These are phyloP conservation scores for Hydractinia symbiolongicarpus DNA, from an alignment of 30 jellyfish, hydroid and myxozoan genomes.

Conservation along the genomic window DNA sequence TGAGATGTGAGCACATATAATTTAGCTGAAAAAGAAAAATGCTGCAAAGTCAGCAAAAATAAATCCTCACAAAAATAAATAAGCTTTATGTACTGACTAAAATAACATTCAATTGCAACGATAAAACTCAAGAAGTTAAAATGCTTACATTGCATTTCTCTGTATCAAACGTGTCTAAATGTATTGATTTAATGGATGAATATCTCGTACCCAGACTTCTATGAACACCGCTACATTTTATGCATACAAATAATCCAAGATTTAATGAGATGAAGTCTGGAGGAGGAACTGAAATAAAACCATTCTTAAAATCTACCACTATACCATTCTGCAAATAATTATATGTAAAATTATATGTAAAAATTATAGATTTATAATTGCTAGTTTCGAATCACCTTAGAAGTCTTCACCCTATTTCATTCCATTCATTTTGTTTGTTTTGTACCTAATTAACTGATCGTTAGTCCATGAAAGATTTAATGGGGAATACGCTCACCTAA, in stretches of 20 bases:
- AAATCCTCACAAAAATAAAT: neutral
- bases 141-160: slow-evolving; percentile 58
- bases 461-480: no score
- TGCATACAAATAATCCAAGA: slow-evolving; percentile 54
- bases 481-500: no score
- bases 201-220: slow-evolving; percentile 38
- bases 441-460: no score
- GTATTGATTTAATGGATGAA: slow-evolving; percentile 52
- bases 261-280: slow-evolving; percentile 74
- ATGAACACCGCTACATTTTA: slow-evolving; percentile 68
- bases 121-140: neutral
- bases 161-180: slow-evolving; percentile 49
- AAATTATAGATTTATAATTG: neutral
- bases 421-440: no score
- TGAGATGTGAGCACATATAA: no score
- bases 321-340: neutral
- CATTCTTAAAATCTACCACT: neutral
- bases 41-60: slow-evolving; percentile 1
- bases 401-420: no score
- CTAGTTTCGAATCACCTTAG: neutral
- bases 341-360: neutral
- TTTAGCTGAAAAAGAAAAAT: neutral
- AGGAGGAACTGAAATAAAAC: slow-evolving; percentile 30
- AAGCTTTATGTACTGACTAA: neutral
- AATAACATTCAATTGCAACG: neutral